Base-by-base conservation (phyloP, 2,888 invertebrate genomes). In the Mesoligia furuncula region DNA sequence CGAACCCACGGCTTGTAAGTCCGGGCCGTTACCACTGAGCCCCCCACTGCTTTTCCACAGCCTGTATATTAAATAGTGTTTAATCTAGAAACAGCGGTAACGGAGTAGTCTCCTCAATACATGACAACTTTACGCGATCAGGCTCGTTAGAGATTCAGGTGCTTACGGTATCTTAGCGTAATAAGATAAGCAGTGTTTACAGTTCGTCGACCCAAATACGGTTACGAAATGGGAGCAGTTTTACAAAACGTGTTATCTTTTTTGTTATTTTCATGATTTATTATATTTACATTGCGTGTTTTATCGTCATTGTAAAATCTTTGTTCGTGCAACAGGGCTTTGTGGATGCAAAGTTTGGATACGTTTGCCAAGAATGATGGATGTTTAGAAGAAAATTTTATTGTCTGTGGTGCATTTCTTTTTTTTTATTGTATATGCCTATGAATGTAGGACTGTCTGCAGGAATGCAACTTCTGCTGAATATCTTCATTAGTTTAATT, bases 201-300 rank as follows among this genome's bases (percentile, higher is more conserved):
- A 82, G 68, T 85, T 66, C 54, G 66, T 39, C 81, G 89, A 80
- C 87, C 89, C 73, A 88, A 89, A 89, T 86, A 85, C 72, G 78
- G 83, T 89, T 89, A 84, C 81, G 84, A 89, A 88, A 88, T 88
- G 85, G 87, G 89, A 83, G 80, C 88, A 88, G 80, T 89, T 84
- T 84, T 83, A 85, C 79, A 81, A 81, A 83, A 80, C 82, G 75
- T 80, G 84, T 87, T 85, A 89, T 89, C 88, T 82, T 83, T 82
- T 83, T 85, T 87, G 79, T 87, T 84, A 84, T 89, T 74, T 83
- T 80, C 84, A 66, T 88, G 84, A 88, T 88, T 88, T 89, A 88
- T 88, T 88, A 85, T 88, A 89, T 89, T 87, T 85, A 89, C 84
- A 59, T 83, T 80, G 83, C 87, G 87, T 88, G 89, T 74, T 87